phyloP scores from a whole-genome alignment of 35 echinoderm and acorn worm genomes.

The Hemicentrotus pulcherrimus region DNA sequence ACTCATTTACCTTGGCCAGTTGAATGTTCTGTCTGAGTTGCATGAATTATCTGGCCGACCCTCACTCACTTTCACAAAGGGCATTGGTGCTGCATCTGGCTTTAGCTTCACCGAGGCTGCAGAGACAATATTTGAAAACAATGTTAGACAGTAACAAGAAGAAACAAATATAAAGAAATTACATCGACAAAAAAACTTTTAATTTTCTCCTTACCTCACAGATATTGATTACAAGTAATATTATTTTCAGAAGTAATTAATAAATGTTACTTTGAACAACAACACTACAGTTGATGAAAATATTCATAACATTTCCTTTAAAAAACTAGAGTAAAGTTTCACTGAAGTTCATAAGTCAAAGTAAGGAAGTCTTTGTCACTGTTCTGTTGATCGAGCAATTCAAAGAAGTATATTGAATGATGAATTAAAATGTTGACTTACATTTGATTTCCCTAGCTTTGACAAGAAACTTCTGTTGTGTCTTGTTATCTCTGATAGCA shows the following conservation, averaged over 20 bases:
- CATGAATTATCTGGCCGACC: slow-evolving; percentile 44
- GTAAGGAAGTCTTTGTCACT: too few species aligned
- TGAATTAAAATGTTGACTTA: slow-evolving; percentile 17
- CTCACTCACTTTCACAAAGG: slow-evolving; percentile 55
- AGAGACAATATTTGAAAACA: background rate
- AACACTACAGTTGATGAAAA: too few species aligned
- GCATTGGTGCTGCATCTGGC: slow-evolving; percentile 51
- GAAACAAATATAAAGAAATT: background rate
- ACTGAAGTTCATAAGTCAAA: too few species aligned
- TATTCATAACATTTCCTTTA: too few species aligned
- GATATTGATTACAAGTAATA: too few species aligned
- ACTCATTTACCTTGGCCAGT: slow-evolving; percentile 90
- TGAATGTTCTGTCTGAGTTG: slow-evolving; percentile 75
- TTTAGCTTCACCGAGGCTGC: slow-evolving; percentile 54
- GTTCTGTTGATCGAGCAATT: background rate
- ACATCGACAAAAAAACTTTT: too few species aligned
- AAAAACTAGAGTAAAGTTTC: too few species aligned
- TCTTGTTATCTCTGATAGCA: slow-evolving; percentile 64
- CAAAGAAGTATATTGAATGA: background rate
- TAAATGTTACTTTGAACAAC: too few species aligned
- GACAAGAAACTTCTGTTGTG: slow-evolving; percentile 71
- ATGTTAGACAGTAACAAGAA: background rate
- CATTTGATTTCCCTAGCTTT: slow-evolving; percentile 82
- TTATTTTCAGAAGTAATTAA: too few species aligned
- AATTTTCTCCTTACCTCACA: too few species aligned